Evolutionary conservation across 2,888 invertebrate species (phyloP).

Genomic region (Ditula angustiorana): DNA sequence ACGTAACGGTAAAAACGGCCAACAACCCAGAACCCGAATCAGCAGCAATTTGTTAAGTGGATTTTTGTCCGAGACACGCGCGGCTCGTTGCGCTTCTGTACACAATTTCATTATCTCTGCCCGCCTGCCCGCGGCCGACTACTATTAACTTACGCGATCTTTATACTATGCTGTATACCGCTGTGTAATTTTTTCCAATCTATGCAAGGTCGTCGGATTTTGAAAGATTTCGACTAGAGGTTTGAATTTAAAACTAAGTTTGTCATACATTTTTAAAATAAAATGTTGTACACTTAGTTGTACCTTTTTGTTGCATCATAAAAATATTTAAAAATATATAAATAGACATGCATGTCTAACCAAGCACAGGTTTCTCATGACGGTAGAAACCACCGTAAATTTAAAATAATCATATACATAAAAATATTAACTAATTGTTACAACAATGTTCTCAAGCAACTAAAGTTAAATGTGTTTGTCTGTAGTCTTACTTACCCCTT

Average conservation of each 20-base stretch:
- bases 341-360: no score
- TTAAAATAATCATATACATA: no score
- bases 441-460: no score
- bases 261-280: no score
- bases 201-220: constrained; percentile 33
- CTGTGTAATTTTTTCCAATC: constrained; percentile 68
- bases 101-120: constrained; percentile 85
- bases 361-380: no score
- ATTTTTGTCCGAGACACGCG: constrained; percentile 85
- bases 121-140: constrained; percentile 72
- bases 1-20: constrained; percentile 81
- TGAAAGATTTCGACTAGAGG: not conserved
- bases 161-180: constrained; percentile 72
- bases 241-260: not conserved
- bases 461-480: no score
- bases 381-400: no score
- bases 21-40: constrained; percentile 85
- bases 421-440: no score
- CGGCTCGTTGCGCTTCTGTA: constrained; percentile 84
- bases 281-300: no score
- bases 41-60: constrained; percentile 87
- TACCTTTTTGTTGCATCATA: no score
- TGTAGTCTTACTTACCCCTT: no score
- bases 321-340: no score
- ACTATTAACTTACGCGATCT: constrained; percentile 70